A percentile compares a stretch with the other conserved stretches of the same genome.
These are phyloP conservation scores for Monomorium pharaonis DNA, from an alignment of 1,140 invertebrate species.

Conservation along the genomic window DNA sequence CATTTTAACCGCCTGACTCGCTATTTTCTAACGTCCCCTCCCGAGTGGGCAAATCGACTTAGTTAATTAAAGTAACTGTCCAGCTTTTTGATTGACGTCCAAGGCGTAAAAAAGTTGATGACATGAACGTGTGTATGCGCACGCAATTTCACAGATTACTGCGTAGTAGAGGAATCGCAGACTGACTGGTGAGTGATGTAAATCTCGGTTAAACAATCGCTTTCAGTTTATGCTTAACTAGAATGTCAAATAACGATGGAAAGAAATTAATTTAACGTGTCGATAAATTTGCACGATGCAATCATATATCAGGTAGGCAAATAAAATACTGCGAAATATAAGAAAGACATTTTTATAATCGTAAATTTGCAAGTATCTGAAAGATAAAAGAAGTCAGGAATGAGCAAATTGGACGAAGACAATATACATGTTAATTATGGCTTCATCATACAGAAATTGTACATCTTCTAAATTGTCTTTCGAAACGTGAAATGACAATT, in stretches of 20 bases:
- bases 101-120: slow-evolving; percentile 49
- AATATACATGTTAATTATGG: not conserved
- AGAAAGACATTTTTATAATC: too few species aligned
- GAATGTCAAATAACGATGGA: not conserved
- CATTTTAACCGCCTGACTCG: not conserved
- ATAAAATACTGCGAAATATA: not conserved
- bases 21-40: not conserved
- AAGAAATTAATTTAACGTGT: slow-evolving; percentile 1
- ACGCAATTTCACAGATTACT: not conserved
- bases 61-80: slow-evolving; percentile 75
- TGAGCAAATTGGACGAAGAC: not conserved
- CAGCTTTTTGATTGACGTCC: slow-evolving; percentile 64
- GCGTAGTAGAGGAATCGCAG: not conserved
- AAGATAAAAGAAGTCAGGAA: not conserved
- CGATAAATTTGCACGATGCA: not conserved
- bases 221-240: not conserved
- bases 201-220: not conserved
- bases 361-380: not conserved
- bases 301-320: not conserved
- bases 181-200: not conserved
- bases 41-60: slow-evolving; percentile 20
- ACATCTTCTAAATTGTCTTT: not conserved
- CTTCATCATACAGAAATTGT: not conserved
- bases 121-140: not conserved
- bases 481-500: not conserved